Base-by-base conservation (phyloP, 2,888 invertebrate genomes). In the Octonoba sinensis region DNA sequence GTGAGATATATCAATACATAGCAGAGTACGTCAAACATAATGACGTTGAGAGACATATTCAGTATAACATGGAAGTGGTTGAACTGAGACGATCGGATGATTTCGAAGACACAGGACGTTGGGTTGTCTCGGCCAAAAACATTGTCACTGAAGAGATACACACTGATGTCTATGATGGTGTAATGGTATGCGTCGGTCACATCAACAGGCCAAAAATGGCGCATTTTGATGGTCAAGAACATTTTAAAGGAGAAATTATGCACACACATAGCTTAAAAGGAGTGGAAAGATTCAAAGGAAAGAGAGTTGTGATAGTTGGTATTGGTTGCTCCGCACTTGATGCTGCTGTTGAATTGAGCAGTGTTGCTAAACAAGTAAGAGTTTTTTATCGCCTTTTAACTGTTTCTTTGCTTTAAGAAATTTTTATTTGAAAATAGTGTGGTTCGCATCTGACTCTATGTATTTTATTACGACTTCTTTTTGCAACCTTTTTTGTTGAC, bases 131-230 rank as follows among this genome's bases (percentile, higher is more conserved):
- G 1, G 76, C 74, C 13, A 71, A 47, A 49, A 65, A 72, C 47
- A 49, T n/a, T 6, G 36, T 36, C 16, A 73, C 62, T 3, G 66
- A 36, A 22, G 60, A 81, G 20, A n/a, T 60, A 3, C 44, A 18
- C 0, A 75, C 65, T 16, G 65, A 78, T 13, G 16, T 67, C 3
- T 85, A 75, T 84, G 89, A 90, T 84, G 89, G 88, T 6, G 90
- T 90, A 1, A 86, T 90, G 86, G 86, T 90, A 0, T 89, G 89
- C 83, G 88, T 87, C 0, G 90, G 90, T 0, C 90, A 90, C 82
- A 89, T 89, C 84, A 87, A 87, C 0, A 85, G 87, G 22, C 90
- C 90, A 0, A 86, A 88, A 73, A 84, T 86, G 49, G 89, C 90
- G 2, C 54, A 85, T 8, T 87, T 90, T 83, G 84, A 86, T 8